These are phyloP conservation scores for Pararge aegeria DNA, from an alignment of 1,140 invertebrate genomes.

Conservation along the genomic window DNA sequence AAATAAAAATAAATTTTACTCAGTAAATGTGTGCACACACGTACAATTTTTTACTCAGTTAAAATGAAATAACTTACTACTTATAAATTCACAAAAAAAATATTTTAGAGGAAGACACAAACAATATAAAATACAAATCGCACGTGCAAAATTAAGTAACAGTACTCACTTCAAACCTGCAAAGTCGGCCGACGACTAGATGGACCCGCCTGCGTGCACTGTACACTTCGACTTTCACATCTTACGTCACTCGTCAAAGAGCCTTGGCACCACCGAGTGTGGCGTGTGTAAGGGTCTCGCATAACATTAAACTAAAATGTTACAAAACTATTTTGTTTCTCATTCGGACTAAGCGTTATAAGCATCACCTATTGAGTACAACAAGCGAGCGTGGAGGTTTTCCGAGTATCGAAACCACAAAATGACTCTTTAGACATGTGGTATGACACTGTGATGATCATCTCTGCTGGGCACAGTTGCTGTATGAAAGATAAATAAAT, in stretches of 20 bases:
- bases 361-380: no score
- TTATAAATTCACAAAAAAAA: no score
- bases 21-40: no score
- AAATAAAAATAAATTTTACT: no score
- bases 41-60: no score
- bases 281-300: slow-evolving; percentile 18
- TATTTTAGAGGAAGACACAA: neutral
- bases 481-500: no score
- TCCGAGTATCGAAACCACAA: no score
- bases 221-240: slow-evolving; percentile 29
- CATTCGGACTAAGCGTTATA: neutral
- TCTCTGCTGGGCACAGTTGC: no score
- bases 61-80: no score
- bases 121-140: slow-evolving; percentile 11
- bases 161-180: slow-evolving; percentile 24
- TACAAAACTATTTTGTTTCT: slow-evolving; percentile 12
- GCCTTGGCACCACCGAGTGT: slow-evolving; percentile 28
- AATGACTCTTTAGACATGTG: no score
- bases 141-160: slow-evolving; percentile 21
- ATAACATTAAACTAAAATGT: slow-evolving; percentile 3
- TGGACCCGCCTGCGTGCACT: slow-evolving; percentile 7
- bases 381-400: no score
- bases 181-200: slow-evolving; percentile 17
- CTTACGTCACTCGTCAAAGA: slow-evolving; percentile 31
- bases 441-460: no score